Percentiles rank a stretch among this genome's conserved stretches.
Evolutionary conservation across 2,797 vertebrate genomes (phyloP).

Genomic region (Ceyx erithaca): DNA sequence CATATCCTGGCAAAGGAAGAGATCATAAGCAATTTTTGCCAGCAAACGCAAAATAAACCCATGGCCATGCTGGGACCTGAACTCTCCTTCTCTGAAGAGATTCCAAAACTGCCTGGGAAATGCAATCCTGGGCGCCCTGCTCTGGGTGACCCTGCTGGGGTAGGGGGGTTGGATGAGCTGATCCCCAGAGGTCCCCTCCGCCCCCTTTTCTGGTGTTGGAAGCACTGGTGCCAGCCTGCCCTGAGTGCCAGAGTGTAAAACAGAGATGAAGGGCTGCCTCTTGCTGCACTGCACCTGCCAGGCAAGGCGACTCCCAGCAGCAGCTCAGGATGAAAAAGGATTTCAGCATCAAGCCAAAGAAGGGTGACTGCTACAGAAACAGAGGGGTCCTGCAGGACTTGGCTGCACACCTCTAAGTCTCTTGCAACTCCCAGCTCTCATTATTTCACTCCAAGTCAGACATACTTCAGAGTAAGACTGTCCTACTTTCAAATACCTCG

Average conservation of each 20-base stretch:
- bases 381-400: not conserved
- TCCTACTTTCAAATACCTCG: constrained; percentile 1
- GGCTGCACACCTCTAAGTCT: not conserved
- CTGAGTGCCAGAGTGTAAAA: not conserved
- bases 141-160: not conserved
- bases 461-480: not conserved
- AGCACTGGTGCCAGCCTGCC: not conserved
- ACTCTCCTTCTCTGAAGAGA: not conserved
- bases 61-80: not conserved
- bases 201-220: not conserved
- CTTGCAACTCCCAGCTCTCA: constrained; percentile 25
- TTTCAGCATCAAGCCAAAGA: not conserved
- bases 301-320: not conserved
- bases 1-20: not conserved
- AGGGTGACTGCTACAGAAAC: not conserved
- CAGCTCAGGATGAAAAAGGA: not conserved
- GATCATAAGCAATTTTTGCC: not conserved
- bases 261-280: not conserved
- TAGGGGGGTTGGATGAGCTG: not conserved
- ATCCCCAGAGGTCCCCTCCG: not conserved
- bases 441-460: constrained; percentile 42
- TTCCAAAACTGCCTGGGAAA: not conserved
- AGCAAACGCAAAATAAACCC: not conserved
- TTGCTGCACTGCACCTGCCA: not conserved
- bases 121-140: not conserved